Evolutionary conservation across 2,888 invertebrate genomes (phyloP), one percentile per base, ranked within the genome.

Genomic region (Lissocephala sabroskyi): DNA sequence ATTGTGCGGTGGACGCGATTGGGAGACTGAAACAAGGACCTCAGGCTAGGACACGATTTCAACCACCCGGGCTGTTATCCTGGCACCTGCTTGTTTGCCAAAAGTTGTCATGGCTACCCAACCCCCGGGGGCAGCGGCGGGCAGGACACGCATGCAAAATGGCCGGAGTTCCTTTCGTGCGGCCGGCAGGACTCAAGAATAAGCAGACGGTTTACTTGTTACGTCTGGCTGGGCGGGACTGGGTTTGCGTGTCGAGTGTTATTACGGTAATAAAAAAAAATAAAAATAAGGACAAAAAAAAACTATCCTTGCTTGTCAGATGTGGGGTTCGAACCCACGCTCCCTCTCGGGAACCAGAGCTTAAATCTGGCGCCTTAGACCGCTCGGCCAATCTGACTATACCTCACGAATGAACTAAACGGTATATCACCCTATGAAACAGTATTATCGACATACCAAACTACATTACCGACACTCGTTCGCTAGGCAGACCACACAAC

Each of bases 281-380:
- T 13, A 40, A 10, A 26, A 40, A 28, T 29, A 18, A 16, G 36
- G 41, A 40, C 11, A 50, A 43, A 45, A 41, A 48, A 30, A 32
- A 28, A 29, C 33, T 7, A 3, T 1, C 2, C 37, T 11, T 29
- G 1, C 17, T 33, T 79, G 78, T 89, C 88, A 89, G 88, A 88
- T 90, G 90, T 90, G 90, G 90, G 90, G 89, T 90, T 90, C 90
- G 90, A 90, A 90, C 90, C 90, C 90, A 90, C 90, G 90, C 90
- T 90, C 90, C 89, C 90, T 87, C 86, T 86, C 86, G 89, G 88
- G 90, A 89, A 90, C 89, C 90, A 90, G 89, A 90, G 88, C 90
- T 90, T 90, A 90, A 90, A 88, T 90, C 90, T 89, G 89, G 89
- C 90, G 90, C 90, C 90, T 90, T 90, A 89, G 89, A 90, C 90